Conservation (phyloP, 2,113 vertebrate species). For the Myotis yumanensis region DNA sequence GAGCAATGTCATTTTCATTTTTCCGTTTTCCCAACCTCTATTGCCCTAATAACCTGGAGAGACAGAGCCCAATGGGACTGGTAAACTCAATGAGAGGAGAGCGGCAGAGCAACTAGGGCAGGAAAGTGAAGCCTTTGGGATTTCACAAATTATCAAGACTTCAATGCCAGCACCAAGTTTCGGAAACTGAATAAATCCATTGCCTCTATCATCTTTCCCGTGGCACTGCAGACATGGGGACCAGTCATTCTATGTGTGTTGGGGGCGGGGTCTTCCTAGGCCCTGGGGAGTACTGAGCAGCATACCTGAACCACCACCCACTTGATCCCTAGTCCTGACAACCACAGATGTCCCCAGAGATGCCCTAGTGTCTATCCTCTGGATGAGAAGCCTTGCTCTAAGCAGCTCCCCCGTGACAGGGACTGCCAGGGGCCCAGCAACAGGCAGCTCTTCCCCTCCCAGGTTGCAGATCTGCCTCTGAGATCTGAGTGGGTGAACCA, state of each 20-base stretch:
- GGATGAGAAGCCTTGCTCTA: neutral
- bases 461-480: neutral
- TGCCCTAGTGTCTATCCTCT: neutral
- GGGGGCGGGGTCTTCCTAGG: neutral
- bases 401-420: neutral
- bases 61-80: neutral
- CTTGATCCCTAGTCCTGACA: neutral
- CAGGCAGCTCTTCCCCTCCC: neutral
- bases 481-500: neutral
- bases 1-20: neutral
- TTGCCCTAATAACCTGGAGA: too few species aligned
- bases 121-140: neutral
- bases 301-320: too few species aligned
- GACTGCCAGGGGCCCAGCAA: neutral
- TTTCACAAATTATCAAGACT: neutral
- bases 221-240: neutral
- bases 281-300: rapidly evolving
- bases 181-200: neutral
- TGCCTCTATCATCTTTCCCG: neutral
- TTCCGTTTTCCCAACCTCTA: neutral
- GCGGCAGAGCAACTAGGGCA: neutral
- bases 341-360: neutral
- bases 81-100: neutral
- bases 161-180: too few species aligned
- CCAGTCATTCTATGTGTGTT: neutral